These are phyloP conservation scores for Platycheirus albimanus DNA, from an alignment of 2,888 invertebrate genomes.

Conservation along the genomic window DNA sequence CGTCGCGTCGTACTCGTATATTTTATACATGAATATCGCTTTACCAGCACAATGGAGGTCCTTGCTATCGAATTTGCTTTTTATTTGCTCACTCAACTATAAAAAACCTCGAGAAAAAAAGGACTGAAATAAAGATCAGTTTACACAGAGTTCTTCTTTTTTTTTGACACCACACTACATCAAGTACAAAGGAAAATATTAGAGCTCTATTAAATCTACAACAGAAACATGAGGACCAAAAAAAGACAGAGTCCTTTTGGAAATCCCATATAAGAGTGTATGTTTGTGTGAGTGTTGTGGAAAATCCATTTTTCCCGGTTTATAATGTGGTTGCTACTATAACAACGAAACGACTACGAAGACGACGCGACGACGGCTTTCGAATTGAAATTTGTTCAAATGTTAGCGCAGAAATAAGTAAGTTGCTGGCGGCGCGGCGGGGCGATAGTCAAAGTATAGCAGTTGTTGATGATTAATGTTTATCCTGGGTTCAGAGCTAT, in stretches of 20 bases:
- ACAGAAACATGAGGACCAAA: conserved; percentile 2
- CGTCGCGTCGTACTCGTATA: too few species aligned
- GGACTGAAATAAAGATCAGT: conserved; percentile 51
- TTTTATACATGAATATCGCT: neutral
- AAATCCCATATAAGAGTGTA: neutral
- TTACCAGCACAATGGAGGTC: neutral
- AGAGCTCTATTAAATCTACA: conserved; percentile 18
- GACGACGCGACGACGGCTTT: neutral
- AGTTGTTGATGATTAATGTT: conserved; percentile 71
- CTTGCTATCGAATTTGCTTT: conserved; percentile 1
- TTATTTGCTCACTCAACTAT: conserved; percentile 13
- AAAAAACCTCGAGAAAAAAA: conserved; percentile 19
- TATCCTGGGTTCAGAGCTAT: conserved; percentile 56
- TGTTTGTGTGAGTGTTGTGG: conserved; percentile 8
- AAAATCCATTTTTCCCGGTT: conserved; percentile 15
- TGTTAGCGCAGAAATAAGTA: conserved; percentile 45
- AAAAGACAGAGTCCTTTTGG: conserved; percentile 9
- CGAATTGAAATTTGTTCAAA: conserved; percentile 41
- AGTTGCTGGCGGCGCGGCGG: conserved; percentile 45
- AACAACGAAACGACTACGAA: neutral
- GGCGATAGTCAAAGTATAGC: conserved; percentile 26
- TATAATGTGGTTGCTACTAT: conserved; percentile 8
- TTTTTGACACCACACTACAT: conserved; percentile 54
- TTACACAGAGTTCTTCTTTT: conserved; percentile 47
- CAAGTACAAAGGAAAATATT: conserved; percentile 51